A percentile compares a stretch with the other conserved stretches of the same genome.
Conservation (phyloP, 2,797 vertebrate genomes). For the Menidia menidia region DNA sequence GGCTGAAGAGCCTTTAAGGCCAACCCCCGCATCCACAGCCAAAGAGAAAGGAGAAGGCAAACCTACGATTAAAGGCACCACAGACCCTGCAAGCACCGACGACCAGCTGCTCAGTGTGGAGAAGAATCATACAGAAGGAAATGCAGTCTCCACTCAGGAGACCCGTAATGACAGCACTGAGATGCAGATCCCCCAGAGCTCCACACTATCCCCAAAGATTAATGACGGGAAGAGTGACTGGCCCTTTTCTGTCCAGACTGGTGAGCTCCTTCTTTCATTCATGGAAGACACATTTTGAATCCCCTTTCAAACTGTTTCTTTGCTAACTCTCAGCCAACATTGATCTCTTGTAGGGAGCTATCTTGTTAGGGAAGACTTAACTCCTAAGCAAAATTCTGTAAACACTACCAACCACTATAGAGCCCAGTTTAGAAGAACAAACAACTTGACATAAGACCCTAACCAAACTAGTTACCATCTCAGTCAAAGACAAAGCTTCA, state of each 20-base stretch:
- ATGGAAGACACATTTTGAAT: constrained; percentile 5
- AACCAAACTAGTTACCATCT: constrained; percentile 53
- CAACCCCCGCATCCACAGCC: constrained; percentile 81
- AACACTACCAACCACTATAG: constrained; percentile 35
- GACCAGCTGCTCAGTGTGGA: constrained; percentile 44
- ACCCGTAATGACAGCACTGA: constrained; percentile 70
- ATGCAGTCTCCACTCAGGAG: constrained; percentile 76
- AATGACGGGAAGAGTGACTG: constrained; percentile 60
- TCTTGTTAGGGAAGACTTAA: constrained; percentile 18
- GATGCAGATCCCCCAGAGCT: constrained; percentile 80
- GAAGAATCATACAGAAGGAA: constrained; percentile 39
- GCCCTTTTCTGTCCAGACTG: constrained; percentile 81
- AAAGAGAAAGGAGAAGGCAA: constrained; percentile 76
- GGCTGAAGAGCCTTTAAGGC: constrained; percentile 68
- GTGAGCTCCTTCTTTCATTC: constrained; percentile 63
- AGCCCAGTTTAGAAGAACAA: constrained; percentile 56
- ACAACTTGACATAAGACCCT: constrained; percentile 62
- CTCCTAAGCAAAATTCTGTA: constrained; percentile 26
- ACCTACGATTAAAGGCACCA: constrained; percentile 37
- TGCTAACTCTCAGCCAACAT: constrained; percentile 8
- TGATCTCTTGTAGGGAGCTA: constrained; percentile 23
- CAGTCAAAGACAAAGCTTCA: constrained; percentile 66
- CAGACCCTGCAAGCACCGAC: constrained; percentile 45
- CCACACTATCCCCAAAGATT: constrained; percentile 68
- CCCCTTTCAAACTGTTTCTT: constrained; percentile 3